Conservation (phyloP, 2,797 vertebrate species). For the Vultur gryphus region DNA sequence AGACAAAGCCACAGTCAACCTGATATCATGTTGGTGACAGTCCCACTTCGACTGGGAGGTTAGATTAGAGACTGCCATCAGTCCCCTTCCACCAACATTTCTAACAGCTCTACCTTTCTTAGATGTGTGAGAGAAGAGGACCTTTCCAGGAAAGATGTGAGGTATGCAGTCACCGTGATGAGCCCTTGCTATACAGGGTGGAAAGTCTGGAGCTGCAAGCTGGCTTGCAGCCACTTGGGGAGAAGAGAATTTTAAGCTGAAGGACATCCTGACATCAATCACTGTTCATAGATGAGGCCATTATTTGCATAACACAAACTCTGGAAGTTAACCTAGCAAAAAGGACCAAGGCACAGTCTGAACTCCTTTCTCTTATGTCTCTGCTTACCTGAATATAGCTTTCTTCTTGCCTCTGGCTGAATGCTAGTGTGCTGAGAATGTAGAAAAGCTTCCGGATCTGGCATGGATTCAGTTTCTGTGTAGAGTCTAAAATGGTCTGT, state of each 20-base stretch:
- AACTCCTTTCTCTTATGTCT: not conserved
- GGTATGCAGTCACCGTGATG: not conserved
- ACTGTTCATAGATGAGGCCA: not conserved
- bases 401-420: conserved; percentile 82
- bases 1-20: not conserved
- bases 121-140: not conserved
- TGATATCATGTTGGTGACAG: not conserved
- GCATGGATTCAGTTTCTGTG: conserved; percentile 87
- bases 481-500: conserved; percentile 93
- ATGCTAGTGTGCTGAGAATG: conserved; percentile 87
- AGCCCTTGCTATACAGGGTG: not conserved
- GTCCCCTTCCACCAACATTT: not conserved
- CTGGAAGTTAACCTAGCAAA: not conserved
- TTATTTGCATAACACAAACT: not conserved
- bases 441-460: conserved; percentile 94
- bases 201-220: not conserved
- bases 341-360: not conserved
- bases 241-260: not conserved
- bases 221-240: not conserved
- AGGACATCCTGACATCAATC: not conserved
- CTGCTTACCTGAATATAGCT: conserved; percentile 89
- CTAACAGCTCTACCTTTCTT: not conserved
- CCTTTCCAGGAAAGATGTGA: not conserved
- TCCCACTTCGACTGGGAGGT: not conserved
- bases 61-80: not conserved